phyloP scores from a whole-genome alignment of 2,797 vertebrate species.

The Darevskia mixta region DNA sequence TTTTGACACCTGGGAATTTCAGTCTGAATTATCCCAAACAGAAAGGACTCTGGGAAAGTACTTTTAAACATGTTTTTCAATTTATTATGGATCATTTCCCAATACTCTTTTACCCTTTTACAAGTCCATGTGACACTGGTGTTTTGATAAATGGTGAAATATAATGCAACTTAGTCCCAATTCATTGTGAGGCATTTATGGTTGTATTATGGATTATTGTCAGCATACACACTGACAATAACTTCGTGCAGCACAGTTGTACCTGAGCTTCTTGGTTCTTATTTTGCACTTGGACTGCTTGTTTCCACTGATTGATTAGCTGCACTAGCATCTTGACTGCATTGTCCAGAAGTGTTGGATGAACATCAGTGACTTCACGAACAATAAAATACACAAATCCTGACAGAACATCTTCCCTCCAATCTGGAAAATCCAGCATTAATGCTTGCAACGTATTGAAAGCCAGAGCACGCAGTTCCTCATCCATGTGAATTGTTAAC shows the following conservation, averaged over 20 bases:
- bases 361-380: constrained; percentile 95
- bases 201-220: not conserved
- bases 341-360: constrained; percentile 96
- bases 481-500: constrained; percentile 98
- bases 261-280: constrained; percentile 91
- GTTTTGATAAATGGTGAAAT: not conserved
- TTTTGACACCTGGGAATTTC: too few relatives aligned
- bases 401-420: constrained; percentile 97
- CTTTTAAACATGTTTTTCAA: too few relatives aligned
- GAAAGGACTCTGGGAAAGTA: too few relatives aligned
- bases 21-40: too few relatives aligned
- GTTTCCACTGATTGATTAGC: constrained; percentile 97
- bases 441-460: constrained; percentile 98
- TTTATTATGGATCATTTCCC: too few relatives aligned
- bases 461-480: constrained; percentile 95
- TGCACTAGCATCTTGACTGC: constrained; percentile 98
- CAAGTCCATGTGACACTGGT: not conserved
- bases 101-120: too few relatives aligned
- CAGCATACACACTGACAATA: not conserved
- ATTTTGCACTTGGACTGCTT: constrained; percentile 93
- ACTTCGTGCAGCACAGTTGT: constrained; percentile 31
- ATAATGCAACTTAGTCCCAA: not conserved
- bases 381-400: constrained; percentile 98
- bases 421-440: constrained; percentile 98
- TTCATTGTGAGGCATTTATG: not conserved